phyloP scores from a whole-genome alignment of 2,888 invertebrate genomes.

The Oscheius onirici region DNA sequence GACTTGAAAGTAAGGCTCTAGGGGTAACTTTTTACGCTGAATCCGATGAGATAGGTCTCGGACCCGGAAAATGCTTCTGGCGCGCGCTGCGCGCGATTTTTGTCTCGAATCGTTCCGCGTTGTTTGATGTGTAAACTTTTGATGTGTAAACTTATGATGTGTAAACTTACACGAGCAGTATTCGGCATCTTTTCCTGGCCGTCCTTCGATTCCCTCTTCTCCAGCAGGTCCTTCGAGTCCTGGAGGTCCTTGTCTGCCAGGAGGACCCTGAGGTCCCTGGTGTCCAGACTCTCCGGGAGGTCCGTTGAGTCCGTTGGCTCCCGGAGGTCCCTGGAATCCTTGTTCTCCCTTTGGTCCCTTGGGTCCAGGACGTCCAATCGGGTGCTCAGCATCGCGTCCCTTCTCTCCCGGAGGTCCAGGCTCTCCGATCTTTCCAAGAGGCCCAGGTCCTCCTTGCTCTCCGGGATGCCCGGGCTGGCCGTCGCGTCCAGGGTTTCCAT shows the following conservation, averaged over 20 bases:
- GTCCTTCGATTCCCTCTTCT: conserved; percentile 60
- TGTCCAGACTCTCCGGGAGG: conserved; percentile 66
- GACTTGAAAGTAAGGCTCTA: too few species aligned
- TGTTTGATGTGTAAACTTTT: too few species aligned
- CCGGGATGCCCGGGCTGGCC: conserved; percentile 67
- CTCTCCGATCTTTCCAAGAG: conserved; percentile 66
- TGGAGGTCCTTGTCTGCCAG: conserved; percentile 58
- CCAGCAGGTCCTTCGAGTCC: conserved; percentile 58
- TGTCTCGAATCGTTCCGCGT: too few species aligned
- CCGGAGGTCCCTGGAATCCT: conserved; percentile 65
- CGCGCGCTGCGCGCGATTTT: too few species aligned
- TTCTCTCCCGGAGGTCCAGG: conserved; percentile 69
- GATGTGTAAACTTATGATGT: too few species aligned
- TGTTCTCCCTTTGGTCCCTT: conserved; percentile 65
- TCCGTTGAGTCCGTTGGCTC: conserved; percentile 65
- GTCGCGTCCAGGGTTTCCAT: conserved; percentile 65
- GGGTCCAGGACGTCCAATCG: conserved; percentile 69
- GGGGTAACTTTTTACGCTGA: too few species aligned
- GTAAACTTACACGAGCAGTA: conserved; percentile 64
- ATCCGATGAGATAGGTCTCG: too few species aligned
- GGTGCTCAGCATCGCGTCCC: conserved; percentile 68
- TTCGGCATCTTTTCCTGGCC: conserved; percentile 68
- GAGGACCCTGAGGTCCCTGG: conserved; percentile 47
- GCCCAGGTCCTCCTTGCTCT: conserved; percentile 66
- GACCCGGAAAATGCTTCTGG: too few species aligned